phyloP scores from a whole-genome alignment of 2,888 invertebrate species.

The Cybosia mesomella region DNA sequence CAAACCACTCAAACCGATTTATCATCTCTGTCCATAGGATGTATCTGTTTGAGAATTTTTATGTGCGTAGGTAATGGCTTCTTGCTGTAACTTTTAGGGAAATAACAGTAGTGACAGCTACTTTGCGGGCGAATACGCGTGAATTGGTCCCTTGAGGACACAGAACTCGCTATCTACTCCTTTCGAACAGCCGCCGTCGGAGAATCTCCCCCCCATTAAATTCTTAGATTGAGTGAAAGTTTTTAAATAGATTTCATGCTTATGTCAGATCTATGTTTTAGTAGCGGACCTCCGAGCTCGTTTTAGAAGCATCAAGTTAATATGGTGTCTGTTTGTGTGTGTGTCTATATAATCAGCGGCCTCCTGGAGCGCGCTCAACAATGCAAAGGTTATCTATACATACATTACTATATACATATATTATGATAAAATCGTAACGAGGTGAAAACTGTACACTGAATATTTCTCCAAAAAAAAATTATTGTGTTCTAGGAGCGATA shows the following conservation, averaged over 20 bases:
- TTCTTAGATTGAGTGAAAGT: not conserved
- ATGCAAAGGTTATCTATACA: too few relatives aligned
- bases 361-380: too few relatives aligned
- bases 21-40: not conserved
- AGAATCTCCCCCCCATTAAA: not conserved
- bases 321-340: not conserved
- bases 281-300: not conserved
- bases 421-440: too few relatives aligned
- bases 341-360: too few relatives aligned
- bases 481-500: too few relatives aligned
- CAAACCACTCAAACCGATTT: conserved; percentile 1
- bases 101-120: not conserved
- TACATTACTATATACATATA: too few relatives aligned
- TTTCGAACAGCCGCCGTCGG: not conserved
- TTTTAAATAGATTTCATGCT: not conserved
- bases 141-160: not conserved
- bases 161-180: conserved; percentile 1
- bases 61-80: conserved; percentile 4
- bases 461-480: too few relatives aligned
- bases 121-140: conserved; percentile 1
- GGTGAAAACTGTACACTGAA: too few relatives aligned
- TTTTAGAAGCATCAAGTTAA: not conserved
- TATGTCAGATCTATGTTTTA: not conserved
- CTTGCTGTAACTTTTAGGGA: conserved; percentile 4
- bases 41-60: conserved; percentile 8